phyloP scores from a whole-genome alignment of 2,113 vertebrate genomes.

The Crotalus tigris region DNA sequence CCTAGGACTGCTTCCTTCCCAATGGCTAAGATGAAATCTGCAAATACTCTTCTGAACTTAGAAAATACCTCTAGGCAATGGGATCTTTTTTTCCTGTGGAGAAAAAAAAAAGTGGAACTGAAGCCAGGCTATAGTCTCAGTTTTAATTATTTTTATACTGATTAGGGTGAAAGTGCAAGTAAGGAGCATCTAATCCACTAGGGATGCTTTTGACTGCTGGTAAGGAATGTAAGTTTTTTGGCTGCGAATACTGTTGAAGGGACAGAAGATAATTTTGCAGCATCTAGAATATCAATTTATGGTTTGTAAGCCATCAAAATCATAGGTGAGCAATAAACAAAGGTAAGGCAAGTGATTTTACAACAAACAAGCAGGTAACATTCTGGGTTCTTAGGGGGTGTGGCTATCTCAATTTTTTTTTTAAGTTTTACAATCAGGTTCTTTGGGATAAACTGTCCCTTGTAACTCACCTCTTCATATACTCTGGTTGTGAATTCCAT shows the following conservation, averaged over 20 bases:
- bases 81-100: background rate
- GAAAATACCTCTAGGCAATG: background rate
- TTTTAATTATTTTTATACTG: background rate
- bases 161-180: background rate
- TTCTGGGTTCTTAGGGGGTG: background rate
- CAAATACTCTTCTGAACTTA: background rate
- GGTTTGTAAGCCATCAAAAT: constrained; percentile 44
- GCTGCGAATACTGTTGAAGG: background rate
- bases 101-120: background rate
- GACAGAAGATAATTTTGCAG: background rate
- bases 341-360: constrained; percentile 41
- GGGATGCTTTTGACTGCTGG: background rate
- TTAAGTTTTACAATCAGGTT: constrained; percentile 26
- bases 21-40: background rate
- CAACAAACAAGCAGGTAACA: constrained; percentile 17
- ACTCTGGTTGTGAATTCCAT: constrained; percentile 36
- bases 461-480: constrained; percentile 29
- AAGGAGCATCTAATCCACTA: background rate
- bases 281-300: constrained; percentile 16
- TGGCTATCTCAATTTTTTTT: constrained; percentile 33
- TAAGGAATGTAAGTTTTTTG: background rate
- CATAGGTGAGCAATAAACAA: constrained; percentile 28
- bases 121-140: too few relatives aligned
- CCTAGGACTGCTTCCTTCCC: background rate
- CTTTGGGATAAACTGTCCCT: constrained; percentile 34